Conservation (phyloP, 2,113 vertebrate genomes). For the Edolisoma coerulescens region DNA sequence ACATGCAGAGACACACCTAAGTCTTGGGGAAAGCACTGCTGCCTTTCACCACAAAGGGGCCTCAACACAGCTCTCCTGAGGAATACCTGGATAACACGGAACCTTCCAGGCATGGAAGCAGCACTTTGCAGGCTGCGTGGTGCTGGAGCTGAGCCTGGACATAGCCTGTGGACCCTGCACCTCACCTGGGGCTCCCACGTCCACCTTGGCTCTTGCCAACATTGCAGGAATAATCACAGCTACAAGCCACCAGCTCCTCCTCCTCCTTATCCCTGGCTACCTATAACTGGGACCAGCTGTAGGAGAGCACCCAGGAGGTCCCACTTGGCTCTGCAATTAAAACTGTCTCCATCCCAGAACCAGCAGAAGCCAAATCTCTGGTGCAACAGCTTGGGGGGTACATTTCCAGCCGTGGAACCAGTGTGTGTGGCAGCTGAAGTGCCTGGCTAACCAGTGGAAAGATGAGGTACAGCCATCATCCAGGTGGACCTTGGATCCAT, state of each 20-base stretch:
- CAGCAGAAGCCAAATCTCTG: background rate
- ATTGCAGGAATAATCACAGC: background rate
- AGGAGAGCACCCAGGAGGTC: background rate
- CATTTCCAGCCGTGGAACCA: background rate
- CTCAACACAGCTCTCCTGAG: background rate
- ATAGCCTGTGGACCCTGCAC: background rate
- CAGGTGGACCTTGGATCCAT: background rate
- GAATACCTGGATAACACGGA: background rate
- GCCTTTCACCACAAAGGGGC: background rate
- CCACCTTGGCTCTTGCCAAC: background rate
- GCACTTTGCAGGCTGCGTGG: background rate
- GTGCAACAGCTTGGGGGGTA: background rate
- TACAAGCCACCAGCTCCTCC: background rate
- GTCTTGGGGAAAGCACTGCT: background rate
- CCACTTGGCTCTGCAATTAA: background rate
- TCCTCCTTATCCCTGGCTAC: background rate
- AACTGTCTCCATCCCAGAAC: background rate
- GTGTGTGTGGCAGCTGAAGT: background rate
- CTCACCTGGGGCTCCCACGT: background rate
- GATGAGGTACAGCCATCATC: background rate
- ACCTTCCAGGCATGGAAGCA: background rate
- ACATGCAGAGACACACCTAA: background rate
- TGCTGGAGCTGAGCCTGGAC: constrained; percentile 1
- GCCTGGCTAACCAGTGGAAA: background rate
- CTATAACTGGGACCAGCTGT: background rate